Evolutionary conservation across 1,140 invertebrate genomes (phyloP).

Genomic region (Lordiphosa collinella): DNA sequence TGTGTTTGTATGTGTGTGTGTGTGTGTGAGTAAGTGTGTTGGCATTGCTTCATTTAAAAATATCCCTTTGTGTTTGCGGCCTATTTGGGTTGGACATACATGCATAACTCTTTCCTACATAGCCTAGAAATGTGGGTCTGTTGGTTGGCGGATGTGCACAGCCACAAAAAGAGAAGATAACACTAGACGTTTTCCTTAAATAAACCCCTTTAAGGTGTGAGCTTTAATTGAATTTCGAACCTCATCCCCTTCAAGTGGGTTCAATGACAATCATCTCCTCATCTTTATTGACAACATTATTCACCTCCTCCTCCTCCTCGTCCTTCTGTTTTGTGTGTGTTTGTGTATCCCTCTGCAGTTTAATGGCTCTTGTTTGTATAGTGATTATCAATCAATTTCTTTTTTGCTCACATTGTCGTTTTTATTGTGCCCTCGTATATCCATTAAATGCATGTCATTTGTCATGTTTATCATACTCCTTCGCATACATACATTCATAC

Average conservation of each 20-base stretch:
- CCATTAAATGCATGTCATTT: conserved; percentile 10
- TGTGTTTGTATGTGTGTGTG: conserved; percentile 7
- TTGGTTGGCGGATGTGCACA: background rate
- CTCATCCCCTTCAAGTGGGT: background rate
- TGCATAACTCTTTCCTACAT: conserved; percentile 6
- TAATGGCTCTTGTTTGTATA: conserved; percentile 30
- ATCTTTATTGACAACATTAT: background rate
- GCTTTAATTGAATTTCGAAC: conserved; percentile 5
- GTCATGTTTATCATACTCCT: conserved; percentile 11
- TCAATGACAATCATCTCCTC: conserved; percentile 5
- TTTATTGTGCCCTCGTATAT: conserved; percentile 7
- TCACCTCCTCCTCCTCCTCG: background rate
- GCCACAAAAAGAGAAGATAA: background rate
- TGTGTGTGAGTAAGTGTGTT: conserved; percentile 1
- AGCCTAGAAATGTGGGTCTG: conserved; percentile 1
- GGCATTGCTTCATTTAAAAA: conserved; percentile 14
- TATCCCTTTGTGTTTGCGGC: conserved; percentile 6
- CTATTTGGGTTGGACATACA: conserved; percentile 1
- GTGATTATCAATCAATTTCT: conserved; percentile 44
- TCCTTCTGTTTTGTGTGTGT: background rate
- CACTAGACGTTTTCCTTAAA: background rate
- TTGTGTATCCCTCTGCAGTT: conserved; percentile 15
- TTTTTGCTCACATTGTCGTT: conserved; percentile 6
- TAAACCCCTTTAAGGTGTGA: too few species aligned
- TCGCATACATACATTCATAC: background rate